Base-by-base conservation (phyloP, 2,888 invertebrate genomes). In the Alloscopus bannaensis region DNA sequence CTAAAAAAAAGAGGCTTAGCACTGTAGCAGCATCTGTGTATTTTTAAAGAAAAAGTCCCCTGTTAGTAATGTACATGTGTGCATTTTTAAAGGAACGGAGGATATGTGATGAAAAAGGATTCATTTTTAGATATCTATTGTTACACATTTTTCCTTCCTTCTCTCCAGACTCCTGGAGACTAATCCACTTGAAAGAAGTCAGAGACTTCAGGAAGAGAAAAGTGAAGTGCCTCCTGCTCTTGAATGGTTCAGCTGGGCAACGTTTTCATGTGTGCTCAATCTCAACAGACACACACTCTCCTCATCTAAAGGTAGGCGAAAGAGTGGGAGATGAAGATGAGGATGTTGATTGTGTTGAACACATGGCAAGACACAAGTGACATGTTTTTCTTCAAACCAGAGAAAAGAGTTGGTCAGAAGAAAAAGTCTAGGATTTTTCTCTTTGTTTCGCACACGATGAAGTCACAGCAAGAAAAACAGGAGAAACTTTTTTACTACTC, bases 131-230 rank as follows among this genome's bases (percentile, higher is more conserved):
- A 28, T 28, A 16, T 28, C 26, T 24, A 18, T 18, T 22, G 11
- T 2, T 50, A 50, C 50, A 47, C 18, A 22, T 22, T 52, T 59
- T 59, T 59, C 31, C 18, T 31, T 59, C 29, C 59, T 59, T 59
- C n/a, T 59, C 13, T 59, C 6, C 3, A 20, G 11, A 13, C n/a
- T 4, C n/a, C 47, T 47, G 18, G n/a, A n/a, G 47, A 47, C 52
- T 72, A 72, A 72, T 52, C 72, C 64, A 73, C 64, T 64, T 64
- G 65, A 73, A 57, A 45, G 22, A 65, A 64, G 29, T 22, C 40
- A 52, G 55, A 45, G 31, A n/a, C n/a, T 13, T 22, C 47, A 45
- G 42, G 70, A 60, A 55, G 64, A 64, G 42, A 31, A 28, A 20
- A 47, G 52, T 52, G 52, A 66, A 57, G 57, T 57, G 57, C 13